Base-by-base conservation (phyloP, 1,140 invertebrate genomes). In the Zaprionus gabonicus region DNA sequence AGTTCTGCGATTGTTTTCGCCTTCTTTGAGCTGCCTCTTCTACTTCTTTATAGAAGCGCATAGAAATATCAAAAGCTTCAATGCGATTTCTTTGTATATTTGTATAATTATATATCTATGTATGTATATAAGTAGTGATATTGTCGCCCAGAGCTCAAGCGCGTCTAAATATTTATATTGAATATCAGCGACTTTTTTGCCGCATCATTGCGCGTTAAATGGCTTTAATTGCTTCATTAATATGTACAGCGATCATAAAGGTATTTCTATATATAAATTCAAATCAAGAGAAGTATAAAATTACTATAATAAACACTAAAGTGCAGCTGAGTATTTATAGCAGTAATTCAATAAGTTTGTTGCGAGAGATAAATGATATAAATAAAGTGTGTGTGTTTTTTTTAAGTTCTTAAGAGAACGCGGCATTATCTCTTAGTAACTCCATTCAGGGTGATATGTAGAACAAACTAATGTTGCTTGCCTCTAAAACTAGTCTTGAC, bases 181-280 rank as follows among this genome's bases (percentile, higher is more conserved):
- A 75, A 64, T 65, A 64, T 65, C 41, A 64, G 17, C 62, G 46
- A 28, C 41, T 57, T 57, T 71, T 66, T 17, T 73, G 57, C 57
- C 49, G 53, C 27, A 69, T 76, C 77, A 80, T 76, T 58, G 64
- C 70, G 44, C 36, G 70, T 15, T 60, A 71, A 71, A 65, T 53
- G 49, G 7, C 46, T 59, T 59, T 88, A 87, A 87, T 87, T 84
- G 74, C 71, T 73, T 71, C 63, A 87, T 88, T 87, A 58, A 76
- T 80, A 88, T 83, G 68, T 80, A 78, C 57, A 51, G 6, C 80
- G 17, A 27, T 75, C 10, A 28, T 49, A 38, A 53, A 25, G 53
- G 23, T 38, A 41, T 70, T 57, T 64, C 41, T 64, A 27, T 74
- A 74, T 62, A 57, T 66, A 49, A 44, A 65, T 70, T 31, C 64